Conservation (phyloP, 2,797 vertebrate genomes). For the Gymnothorax reevesii region DNA sequence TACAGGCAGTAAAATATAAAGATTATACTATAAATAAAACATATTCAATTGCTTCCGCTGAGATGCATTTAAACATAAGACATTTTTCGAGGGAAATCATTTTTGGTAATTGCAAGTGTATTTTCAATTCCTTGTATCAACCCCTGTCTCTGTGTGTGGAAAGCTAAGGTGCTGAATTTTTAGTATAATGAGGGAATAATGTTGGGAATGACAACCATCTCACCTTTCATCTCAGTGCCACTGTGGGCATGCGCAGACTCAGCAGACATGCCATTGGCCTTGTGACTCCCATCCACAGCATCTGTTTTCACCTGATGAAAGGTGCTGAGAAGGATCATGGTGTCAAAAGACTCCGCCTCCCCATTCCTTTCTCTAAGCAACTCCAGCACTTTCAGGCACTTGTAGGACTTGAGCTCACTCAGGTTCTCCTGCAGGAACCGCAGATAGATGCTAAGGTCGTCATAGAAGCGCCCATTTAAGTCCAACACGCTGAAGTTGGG, state of each 20-base stretch:
- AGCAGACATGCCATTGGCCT: slow-evolving; percentile 22
- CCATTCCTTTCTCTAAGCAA: slow-evolving; percentile 71
- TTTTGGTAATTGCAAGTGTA: not conserved
- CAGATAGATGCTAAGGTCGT: slow-evolving; percentile 87
- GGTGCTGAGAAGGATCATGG: slow-evolving; percentile 78
- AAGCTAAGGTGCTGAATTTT: not conserved
- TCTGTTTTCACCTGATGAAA: slow-evolving; percentile 85
- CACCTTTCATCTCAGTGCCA: slow-evolving; percentile 75
- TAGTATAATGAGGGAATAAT: not conserved
- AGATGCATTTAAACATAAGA: too few species aligned
- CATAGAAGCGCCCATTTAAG: slow-evolving; percentile 67
- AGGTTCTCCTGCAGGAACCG: slow-evolving; percentile 93
- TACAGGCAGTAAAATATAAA: too few species aligned
- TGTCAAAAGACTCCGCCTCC: slow-evolving; percentile 71
- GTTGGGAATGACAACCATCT: slow-evolving; percentile 9
- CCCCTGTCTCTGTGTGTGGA: not conserved
- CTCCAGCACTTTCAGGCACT: slow-evolving; percentile 89
- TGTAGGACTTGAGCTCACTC: slow-evolving; percentile 95
- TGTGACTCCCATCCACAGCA: slow-evolving; percentile 60
- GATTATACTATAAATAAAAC: too few species aligned
- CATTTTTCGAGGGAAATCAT: too few species aligned
- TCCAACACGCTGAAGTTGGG: slow-evolving; percentile 82
- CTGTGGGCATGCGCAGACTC: slow-evolving; percentile 38
- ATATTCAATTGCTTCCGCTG: too few species aligned
- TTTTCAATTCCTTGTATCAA: not conserved